phyloP scores from a whole-genome alignment of 2,113 vertebrate species.

The Chascanopsetta lugubris region DNA sequence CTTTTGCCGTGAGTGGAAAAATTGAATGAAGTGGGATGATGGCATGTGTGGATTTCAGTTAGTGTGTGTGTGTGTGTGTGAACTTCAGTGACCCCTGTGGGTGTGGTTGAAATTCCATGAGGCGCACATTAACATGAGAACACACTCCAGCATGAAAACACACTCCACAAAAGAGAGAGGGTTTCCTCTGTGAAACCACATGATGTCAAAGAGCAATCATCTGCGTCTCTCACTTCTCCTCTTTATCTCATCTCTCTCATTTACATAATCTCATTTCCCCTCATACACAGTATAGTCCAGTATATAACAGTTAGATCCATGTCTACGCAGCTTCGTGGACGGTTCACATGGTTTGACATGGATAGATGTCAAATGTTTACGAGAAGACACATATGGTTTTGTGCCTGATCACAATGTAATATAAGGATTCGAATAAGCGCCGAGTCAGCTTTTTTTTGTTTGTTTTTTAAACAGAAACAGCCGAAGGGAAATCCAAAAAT shows the following conservation, averaged over 20 bases:
- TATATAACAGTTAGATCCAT: background rate
- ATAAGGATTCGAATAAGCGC: no score
- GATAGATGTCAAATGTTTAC: no score
- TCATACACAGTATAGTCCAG: background rate
- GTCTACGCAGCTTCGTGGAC: background rate
- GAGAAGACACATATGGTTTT: no score
- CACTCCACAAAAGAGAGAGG: no score
- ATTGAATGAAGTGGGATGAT: background rate
- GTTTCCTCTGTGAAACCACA: slow-evolving; percentile 57
- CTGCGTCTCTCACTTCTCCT: background rate
- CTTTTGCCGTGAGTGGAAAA: background rate
- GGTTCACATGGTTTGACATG: no score
- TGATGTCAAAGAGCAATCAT: slow-evolving; percentile 16
- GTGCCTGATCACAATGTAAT: no score
- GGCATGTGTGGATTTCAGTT: background rate
- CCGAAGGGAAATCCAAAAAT: no score
- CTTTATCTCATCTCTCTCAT: background rate
- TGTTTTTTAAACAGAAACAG: no score
- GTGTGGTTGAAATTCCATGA: slow-evolving; percentile 50
- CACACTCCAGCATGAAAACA: slow-evolving; percentile 5
- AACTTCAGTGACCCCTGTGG: slow-evolving; percentile 31
- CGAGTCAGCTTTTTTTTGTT: no score
- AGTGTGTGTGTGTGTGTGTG: background rate
- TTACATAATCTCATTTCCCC: slow-evolving; percentile 20
- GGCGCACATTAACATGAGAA: slow-evolving; percentile 16